Evolutionary conservation across 1,140 invertebrate genomes (phyloP), one percentile per base, ranked within the genome.

Genomic region (Hyposmocoma kahamanoa): DNA sequence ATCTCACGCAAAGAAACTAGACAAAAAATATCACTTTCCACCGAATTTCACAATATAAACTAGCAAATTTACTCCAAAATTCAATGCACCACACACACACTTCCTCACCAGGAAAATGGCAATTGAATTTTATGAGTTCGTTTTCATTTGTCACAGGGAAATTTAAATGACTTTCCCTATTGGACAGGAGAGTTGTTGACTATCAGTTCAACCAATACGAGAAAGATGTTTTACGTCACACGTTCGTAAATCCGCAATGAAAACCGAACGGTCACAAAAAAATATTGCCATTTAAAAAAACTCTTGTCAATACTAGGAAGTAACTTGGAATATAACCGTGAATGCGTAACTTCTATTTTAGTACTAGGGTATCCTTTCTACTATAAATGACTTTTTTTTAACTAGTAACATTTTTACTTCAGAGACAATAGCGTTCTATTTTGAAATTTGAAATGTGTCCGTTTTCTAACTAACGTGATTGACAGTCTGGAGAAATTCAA

Each of bases 401-500:
- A 41, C 22, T 45, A 24, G 61, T 49, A 67, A 62, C 60, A 62
- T 52, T 32, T n/a, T n/a, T n/a, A n/a, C n/a, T n/a, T n/a, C 32
- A 10, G 32, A 36, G 32, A 26, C 11, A 8, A 22, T 46, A 62
- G 56, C 62, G 57, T 73, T 54, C 64, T 50, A 36, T 53, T 78
- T 79, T 65, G 57, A 79, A 79, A 62, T 82, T 82, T 70, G 60
- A 82, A 82, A 46, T 42, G 44, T 59, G 53, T 62, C 75, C 70
- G 75, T 81, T 77, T 68, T 41, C 28, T 41, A 36, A 52, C 47
- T 59, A 61, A 58, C 22, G 19, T 5, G 42, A 42, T 39, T 13
- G 3, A 24, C 21, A 49, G n/a, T n/a, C n/a, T n/a, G n/a, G n/a
- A n/a, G n/a, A n/a, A n/a, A n/a, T n/a, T n/a, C n/a, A n/a, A n/a